phyloP scores from a whole-genome alignment of 2,888 invertebrate genomes.

The Andrena camellia region DNA sequence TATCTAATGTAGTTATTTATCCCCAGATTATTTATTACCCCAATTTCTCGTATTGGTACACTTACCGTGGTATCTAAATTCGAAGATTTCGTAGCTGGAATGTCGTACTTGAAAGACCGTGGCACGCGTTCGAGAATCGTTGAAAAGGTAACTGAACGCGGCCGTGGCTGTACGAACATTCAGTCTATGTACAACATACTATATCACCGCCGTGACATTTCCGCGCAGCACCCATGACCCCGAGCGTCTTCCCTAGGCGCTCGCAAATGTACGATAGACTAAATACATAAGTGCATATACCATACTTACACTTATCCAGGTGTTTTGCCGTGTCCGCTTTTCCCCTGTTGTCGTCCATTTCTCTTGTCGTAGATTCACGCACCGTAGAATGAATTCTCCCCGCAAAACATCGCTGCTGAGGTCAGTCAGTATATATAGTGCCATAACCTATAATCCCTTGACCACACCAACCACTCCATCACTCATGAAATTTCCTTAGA shows the following conservation, averaged over 20 bases:
- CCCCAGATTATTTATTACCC: no score
- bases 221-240: slow-evolving; percentile 69
- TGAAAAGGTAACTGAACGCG: slow-evolving; percentile 68
- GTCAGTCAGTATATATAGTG: slow-evolving; percentile 40
- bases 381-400: slow-evolving; percentile 28
- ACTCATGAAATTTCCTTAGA: neutral
- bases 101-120: slow-evolving; percentile 37
- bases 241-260: slow-evolving; percentile 67
- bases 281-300: slow-evolving; percentile 28
- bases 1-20: no score
- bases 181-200: slow-evolving; percentile 42
- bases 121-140: slow-evolving; percentile 41
- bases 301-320: slow-evolving; percentile 28
- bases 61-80: neutral
- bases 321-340: slow-evolving; percentile 34
- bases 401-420: slow-evolving; percentile 26
- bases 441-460: slow-evolving; percentile 69
- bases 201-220: slow-evolving; percentile 73
- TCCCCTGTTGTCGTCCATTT: slow-evolving; percentile 23
- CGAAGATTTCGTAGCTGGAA: neutral
- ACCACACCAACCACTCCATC: slow-evolving; percentile 13
- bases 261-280: slow-evolving; percentile 35
- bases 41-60: no score
- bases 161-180: slow-evolving; percentile 59
- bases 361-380: neutral